Conservation (phyloP, 30 jellyfish, hydroid and myxozoan genomes). For the Mastigias papua region DNA sequence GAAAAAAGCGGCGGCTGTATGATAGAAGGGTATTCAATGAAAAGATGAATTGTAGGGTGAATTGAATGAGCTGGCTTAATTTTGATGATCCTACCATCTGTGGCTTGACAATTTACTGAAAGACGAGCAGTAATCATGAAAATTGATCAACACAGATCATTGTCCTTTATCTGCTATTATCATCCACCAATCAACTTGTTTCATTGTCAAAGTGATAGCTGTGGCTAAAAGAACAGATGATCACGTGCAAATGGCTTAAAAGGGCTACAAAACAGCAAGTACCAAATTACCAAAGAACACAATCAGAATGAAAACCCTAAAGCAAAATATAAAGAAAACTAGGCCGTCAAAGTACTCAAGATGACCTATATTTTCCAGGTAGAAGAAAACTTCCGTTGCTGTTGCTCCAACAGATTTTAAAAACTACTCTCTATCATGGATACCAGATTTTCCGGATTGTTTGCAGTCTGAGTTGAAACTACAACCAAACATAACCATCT, state of each 20-base stretch:
- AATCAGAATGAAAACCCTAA: neutral
- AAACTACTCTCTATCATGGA: too few species aligned
- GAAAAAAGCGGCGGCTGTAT: conserved; percentile 45
- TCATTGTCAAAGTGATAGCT: conserved; percentile 4
- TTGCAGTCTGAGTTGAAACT: too few species aligned
- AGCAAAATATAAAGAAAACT: neutral
- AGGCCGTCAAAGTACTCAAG: too few species aligned
- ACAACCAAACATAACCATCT: too few species aligned
- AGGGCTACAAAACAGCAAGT: neutral
- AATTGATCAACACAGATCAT: conserved; percentile 15
- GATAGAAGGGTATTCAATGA: conserved; percentile 24
- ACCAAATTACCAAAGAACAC: neutral
- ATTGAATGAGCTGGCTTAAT: conserved; percentile 1
- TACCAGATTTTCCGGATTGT: too few species aligned
- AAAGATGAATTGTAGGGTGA: conserved; percentile 21
- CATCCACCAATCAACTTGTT: conserved; percentile 4
- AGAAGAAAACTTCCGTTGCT: too few species aligned
- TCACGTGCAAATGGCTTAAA: neutral
- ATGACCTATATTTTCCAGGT: too few species aligned
- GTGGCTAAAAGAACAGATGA: neutral
- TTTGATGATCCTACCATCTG: conserved; percentile 60
- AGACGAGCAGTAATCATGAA: neutral
- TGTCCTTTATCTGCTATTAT: conserved; percentile 16
- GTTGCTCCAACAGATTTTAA: too few species aligned
- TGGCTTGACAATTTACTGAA: conserved; percentile 30